phyloP scores from a whole-genome alignment of 2,113 vertebrate genomes.

The Limanda limanda region DNA sequence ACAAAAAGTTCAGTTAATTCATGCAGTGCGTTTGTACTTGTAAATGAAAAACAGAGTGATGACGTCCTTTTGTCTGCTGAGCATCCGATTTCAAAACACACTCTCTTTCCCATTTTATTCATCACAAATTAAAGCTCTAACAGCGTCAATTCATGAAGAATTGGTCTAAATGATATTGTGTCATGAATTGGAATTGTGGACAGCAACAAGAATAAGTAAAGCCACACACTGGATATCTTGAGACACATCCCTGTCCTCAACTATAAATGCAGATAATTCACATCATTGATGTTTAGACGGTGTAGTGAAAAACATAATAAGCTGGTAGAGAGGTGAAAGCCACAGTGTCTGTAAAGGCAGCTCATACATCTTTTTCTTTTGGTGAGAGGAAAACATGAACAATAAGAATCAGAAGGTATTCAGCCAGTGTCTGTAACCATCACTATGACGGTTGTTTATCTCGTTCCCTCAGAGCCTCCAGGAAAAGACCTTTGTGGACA shows the following conservation, averaged over 20 bases:
- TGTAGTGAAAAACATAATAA: background rate
- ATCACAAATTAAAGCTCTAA: background rate
- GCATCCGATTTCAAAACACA: background rate
- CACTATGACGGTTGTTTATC: conserved; percentile 37
- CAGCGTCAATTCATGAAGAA: background rate
- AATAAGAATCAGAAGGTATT: conserved; percentile 23
- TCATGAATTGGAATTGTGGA: background rate
- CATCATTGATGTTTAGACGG: background rate
- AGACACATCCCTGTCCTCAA: background rate
- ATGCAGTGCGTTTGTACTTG: background rate
- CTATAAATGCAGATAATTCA: background rate
- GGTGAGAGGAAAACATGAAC: conserved; percentile 32
- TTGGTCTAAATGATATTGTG: background rate
- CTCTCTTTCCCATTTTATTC: background rate
- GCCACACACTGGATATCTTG: background rate
- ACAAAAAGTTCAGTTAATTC: background rate
- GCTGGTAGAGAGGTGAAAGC: background rate
- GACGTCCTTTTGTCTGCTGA: background rate
- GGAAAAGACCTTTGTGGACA: conserved; percentile 30
- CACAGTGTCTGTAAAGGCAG: background rate
- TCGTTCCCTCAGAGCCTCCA: background rate
- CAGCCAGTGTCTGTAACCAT: conserved; percentile 26
- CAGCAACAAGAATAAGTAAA: background rate
- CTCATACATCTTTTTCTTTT: background rate
- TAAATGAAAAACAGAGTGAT: background rate